A percentile compares a stretch with the other conserved stretches of the same genome.
Evolutionary conservation across 2,113 vertebrate genomes (phyloP).

Genomic region (Himantopus leucocephalus): DNA sequence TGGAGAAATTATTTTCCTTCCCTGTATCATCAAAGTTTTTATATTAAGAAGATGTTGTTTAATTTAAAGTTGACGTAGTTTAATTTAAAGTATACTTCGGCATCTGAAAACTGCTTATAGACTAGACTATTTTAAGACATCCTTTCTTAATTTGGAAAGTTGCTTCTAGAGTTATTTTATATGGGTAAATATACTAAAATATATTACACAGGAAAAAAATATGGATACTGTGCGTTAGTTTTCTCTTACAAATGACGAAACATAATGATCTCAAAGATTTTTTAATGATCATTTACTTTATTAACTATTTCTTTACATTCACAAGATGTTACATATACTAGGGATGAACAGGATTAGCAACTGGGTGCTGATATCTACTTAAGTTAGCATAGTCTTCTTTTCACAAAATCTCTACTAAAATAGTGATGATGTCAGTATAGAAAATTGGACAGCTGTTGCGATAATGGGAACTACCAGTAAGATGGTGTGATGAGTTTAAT

Average conservation of each 20-base stretch:
- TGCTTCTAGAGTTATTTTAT: background rate
- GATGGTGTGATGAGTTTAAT: background rate
- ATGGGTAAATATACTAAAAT: background rate
- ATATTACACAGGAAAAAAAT: background rate
- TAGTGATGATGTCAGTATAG: background rate
- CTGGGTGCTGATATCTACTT: background rate
- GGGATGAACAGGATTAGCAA: background rate
- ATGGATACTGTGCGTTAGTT: background rate
- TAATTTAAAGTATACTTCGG: background rate
- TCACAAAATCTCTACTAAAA: background rate
- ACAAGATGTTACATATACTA: background rate
- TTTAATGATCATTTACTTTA: background rate
- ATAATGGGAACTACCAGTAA: background rate
- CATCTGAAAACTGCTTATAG: background rate
- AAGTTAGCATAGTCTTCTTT: background rate
- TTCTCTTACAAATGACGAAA: background rate
- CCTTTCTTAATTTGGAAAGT: background rate
- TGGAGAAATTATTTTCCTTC: background rate
- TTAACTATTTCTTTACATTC: background rate
- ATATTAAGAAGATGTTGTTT: background rate
- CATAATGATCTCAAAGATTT: background rate
- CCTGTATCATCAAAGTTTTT: background rate
- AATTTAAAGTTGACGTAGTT: background rate
- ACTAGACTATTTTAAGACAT: background rate
- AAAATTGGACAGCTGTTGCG: background rate